A percentile compares a stretch with the other conserved stretches of the same genome.
These are phyloP conservation scores for Chrysaora quinquecirrha DNA, from an alignment of 30 jellyfish, hydroid and myxozoan genomes.

Conservation along the genomic window DNA sequence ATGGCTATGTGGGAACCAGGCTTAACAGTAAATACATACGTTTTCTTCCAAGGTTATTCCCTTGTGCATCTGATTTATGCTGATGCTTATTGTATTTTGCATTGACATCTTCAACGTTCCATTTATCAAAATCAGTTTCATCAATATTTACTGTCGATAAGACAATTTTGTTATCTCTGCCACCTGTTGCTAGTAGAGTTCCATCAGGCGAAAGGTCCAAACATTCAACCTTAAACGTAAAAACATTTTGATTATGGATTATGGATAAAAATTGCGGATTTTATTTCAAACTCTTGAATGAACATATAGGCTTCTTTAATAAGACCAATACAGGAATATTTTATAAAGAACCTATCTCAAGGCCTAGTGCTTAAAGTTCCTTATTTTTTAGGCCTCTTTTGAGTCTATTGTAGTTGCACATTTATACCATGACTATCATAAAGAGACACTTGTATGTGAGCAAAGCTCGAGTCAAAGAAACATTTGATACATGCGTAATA, in stretches of 20 bases:
- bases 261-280: not conserved
- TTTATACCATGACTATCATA: too few relatives aligned
- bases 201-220: constrained; percentile 82
- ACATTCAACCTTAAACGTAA: constrained; percentile 69
- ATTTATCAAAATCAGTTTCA: constrained; percentile 51
- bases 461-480: too few relatives aligned
- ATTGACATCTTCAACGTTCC: not conserved
- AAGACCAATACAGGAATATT: too few relatives aligned
- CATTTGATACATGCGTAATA: too few relatives aligned
- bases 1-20: too few relatives aligned
- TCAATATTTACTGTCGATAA: constrained; percentile 71
- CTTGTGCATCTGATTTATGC: not conserved
- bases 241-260: too few relatives aligned
- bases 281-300: not conserved
- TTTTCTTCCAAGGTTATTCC: not conserved
- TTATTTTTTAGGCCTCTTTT: too few relatives aligned
- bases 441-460: too few relatives aligned
- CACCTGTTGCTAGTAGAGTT: constrained; percentile 84
- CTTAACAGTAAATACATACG: not conserved
- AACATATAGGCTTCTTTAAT: too few relatives aligned
- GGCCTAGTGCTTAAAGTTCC: too few relatives aligned
- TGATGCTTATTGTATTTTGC: not conserved
- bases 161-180: constrained; percentile 75
- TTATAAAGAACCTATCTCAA: too few relatives aligned
- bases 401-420: too few relatives aligned